These are phyloP conservation scores for Dermolepida albohirtum DNA, from an alignment of 2,888 invertebrate species.

Conservation along the genomic window DNA sequence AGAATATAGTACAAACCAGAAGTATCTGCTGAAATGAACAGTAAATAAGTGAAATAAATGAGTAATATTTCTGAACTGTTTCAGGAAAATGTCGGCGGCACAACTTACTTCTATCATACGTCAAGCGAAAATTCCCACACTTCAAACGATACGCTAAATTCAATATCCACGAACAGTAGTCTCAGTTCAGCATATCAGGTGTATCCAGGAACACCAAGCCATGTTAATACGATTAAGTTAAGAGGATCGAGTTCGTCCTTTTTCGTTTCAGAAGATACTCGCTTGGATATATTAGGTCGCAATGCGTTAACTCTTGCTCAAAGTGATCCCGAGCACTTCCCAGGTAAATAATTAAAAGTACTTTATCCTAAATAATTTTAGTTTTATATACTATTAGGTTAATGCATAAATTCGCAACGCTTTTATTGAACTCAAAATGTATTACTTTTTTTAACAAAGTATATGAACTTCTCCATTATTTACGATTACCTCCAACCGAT, in stretches of 20 bases:
- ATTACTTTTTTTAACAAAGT: too few relatives aligned
- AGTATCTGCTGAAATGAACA: too few relatives aligned
- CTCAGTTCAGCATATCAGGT: slow-evolving; percentile 68
- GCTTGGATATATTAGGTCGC: slow-evolving; percentile 80
- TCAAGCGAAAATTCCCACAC: slow-evolving; percentile 65
- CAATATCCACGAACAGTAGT: slow-evolving; percentile 64
- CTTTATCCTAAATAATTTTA: not conserved
- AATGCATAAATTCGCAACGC: too few relatives aligned
- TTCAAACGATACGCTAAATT: slow-evolving; percentile 61
- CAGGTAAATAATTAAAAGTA: slow-evolving; percentile 60
- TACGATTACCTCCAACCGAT: too few relatives aligned
- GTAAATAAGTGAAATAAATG: too few relatives aligned
- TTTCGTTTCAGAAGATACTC: slow-evolving; percentile 87
- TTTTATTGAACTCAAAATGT: too few relatives aligned
- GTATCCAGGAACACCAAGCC: slow-evolving; percentile 74
- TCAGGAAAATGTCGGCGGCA: slow-evolving; percentile 92
- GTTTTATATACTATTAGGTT: too few relatives aligned
- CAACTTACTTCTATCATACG: slow-evolving; percentile 92
- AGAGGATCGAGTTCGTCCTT: slow-evolving; percentile 73
- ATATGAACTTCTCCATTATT: too few relatives aligned
- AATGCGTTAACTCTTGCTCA: slow-evolving; percentile 81
- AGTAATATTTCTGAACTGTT: slow-evolving; percentile 48
- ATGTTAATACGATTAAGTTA: slow-evolving; percentile 68
- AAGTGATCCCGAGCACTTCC: slow-evolving; percentile 75
- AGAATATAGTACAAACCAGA: too few relatives aligned